phyloP scores from a whole-genome alignment of 2,113 vertebrate genomes.

The Ariopsis seemanni region DNA sequence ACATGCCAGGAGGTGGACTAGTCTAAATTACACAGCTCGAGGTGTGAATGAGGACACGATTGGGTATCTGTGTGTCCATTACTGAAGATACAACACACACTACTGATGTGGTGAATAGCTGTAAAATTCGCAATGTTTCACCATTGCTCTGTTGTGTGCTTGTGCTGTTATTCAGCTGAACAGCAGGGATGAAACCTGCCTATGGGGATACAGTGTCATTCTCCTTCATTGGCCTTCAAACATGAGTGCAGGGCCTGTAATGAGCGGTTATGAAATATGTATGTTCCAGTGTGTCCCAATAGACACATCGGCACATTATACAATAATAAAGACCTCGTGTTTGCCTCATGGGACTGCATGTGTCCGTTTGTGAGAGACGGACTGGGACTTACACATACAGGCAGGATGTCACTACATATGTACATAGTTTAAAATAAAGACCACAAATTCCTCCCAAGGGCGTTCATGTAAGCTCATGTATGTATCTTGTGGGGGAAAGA shows the following conservation, averaged over 20 bases:
- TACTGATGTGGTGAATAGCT: not conserved
- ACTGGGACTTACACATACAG: not conserved
- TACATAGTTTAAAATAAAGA: constrained; percentile 38
- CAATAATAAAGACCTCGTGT: constrained; percentile 39
- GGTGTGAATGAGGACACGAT: not conserved
- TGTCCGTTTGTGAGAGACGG: constrained; percentile 14
- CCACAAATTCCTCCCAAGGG: constrained; percentile 25
- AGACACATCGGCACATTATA: constrained; percentile 30
- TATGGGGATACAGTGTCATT: constrained; percentile 25
- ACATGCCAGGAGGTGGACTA: not conserved
- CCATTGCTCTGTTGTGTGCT: too few species aligned
- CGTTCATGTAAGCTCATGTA: not conserved
- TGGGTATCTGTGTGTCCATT: not conserved
- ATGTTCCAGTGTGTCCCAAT: constrained; percentile 7
- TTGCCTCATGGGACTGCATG: constrained; percentile 1
- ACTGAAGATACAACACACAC: not conserved
- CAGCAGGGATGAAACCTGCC: constrained; percentile 15
- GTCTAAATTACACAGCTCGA: not conserved
- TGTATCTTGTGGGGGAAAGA: not conserved
- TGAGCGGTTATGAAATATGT: constrained; percentile 24
- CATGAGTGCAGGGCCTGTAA: constrained; percentile 9
- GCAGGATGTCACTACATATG: constrained; percentile 25
- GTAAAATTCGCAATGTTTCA: not conserved
- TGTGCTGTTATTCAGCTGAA: constrained; percentile 34
- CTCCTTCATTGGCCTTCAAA: constrained; percentile 25